phyloP scores from a whole-genome alignment of 2,113 vertebrate genomes.

The Misgurnus anguillicaudatus region DNA sequence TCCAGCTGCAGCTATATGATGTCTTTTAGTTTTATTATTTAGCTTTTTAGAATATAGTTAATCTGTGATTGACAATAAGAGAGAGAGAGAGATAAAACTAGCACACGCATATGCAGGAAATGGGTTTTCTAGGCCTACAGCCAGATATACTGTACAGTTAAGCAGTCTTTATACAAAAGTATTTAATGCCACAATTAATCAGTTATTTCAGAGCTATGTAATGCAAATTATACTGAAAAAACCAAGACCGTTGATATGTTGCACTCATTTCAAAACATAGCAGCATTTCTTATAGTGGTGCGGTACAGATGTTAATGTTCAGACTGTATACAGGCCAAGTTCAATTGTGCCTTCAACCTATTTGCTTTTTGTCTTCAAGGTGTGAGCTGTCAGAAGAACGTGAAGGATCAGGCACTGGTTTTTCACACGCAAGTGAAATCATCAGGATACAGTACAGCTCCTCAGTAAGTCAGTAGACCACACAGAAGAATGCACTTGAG shows the following conservation, averaged over 20 bases:
- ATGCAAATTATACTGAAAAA: not conserved
- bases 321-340: not conserved
- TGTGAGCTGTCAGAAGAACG: conserved; percentile 41
- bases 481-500: not conserved
- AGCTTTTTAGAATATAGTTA: conserved; percentile 15
- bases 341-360: not conserved
- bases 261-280: not conserved
- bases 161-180: not conserved
- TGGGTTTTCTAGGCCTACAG: not conserved
- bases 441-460: conserved; percentile 80
- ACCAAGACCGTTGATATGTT: not conserved
- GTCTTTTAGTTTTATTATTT: not conserved
- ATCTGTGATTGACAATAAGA: not conserved
- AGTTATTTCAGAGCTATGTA: not conserved
- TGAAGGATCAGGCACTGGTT: conserved; percentile 80
- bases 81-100: not conserved
- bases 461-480: conserved; percentile 70
- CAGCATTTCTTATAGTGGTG: not conserved
- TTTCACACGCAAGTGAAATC: conserved; percentile 85
- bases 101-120: not conserved
- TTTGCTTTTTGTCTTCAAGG: conserved; percentile 20
- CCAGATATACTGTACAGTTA: not conserved
- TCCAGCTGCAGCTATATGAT: not conserved
- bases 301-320: not conserved
- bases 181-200: not conserved